phyloP scores from a whole-genome alignment of 2,797 vertebrate species.

The Xenentodon cancila region DNA sequence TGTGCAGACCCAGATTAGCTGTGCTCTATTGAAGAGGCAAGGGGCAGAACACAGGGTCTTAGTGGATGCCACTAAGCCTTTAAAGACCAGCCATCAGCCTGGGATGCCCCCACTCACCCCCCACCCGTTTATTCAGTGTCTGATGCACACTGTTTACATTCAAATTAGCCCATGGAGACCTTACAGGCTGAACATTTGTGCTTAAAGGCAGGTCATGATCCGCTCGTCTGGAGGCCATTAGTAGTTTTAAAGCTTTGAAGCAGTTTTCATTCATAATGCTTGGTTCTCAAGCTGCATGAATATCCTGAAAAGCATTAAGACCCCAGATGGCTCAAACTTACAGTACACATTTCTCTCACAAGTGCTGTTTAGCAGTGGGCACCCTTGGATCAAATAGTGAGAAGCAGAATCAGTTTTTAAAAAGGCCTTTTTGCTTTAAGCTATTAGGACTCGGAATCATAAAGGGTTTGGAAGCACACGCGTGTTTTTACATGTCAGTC shows the following conservation, averaged over 20 bases:
- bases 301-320: slow-evolving; percentile 15
- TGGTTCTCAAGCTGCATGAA: slow-evolving; percentile 26
- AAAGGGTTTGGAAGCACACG: no score
- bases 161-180: slow-evolving; percentile 63
- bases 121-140: slow-evolving; percentile 55
- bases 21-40: slow-evolving; percentile 74
- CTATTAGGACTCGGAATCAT: no score
- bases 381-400: not conserved
- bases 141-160: slow-evolving; percentile 61
- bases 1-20: slow-evolving; percentile 69
- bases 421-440: no score
- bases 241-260: slow-evolving; percentile 22
- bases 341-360: not conserved
- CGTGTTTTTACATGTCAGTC: no score
- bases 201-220: slow-evolving; percentile 59
- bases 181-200: slow-evolving; percentile 26
- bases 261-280: slow-evolving; percentile 35
- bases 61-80: slow-evolving; percentile 66
- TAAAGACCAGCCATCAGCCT: slow-evolving; percentile 61
- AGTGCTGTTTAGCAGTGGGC: not conserved
- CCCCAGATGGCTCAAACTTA: slow-evolving; percentile 16
- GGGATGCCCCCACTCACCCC: slow-evolving; percentile 27
- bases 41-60: slow-evolving; percentile 70
- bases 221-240: slow-evolving; percentile 38
- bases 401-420: not conserved